Evolutionary conservation across 2,888 invertebrate genomes (phyloP).

Genomic region (Cremastinae sp.): DNA sequence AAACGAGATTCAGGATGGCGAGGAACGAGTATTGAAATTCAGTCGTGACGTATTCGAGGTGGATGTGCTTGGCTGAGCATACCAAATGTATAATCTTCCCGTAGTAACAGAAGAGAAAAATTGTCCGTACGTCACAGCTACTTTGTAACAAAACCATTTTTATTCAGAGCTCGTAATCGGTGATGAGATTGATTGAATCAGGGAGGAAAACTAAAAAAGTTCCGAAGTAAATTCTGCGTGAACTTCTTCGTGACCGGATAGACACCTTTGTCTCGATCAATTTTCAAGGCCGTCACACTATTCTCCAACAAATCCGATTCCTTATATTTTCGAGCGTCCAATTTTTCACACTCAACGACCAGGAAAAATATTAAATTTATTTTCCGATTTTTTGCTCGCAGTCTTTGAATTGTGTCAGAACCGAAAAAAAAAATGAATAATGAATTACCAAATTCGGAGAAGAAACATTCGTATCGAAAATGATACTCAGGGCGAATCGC

Average conservation of each 20-base stretch:
- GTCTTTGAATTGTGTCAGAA: no score
- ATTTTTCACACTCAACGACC: not conserved
- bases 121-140: not conserved
- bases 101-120: constrained; percentile 8
- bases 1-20: constrained; percentile 12
- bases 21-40: constrained; percentile 34
- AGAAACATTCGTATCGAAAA: not conserved
- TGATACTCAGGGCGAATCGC: not conserved
- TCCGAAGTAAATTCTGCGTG: no score
- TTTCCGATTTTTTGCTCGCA: no score
- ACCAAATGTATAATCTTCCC: constrained; percentile 26
- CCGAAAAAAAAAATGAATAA: not conserved
- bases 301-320: no score
- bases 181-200: no score
- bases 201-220: no score
- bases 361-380: not conserved
- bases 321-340: no score
- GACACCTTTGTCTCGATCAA: not conserved
- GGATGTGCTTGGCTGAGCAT: constrained; percentile 40
- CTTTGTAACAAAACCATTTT: not conserved
- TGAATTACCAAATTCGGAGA: no score
- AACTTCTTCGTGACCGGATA: not conserved
- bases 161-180: no score
- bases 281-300: no score
- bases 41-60: constrained; percentile 21